Conservation (phyloP, 2,888 invertebrate species). For the Diaperis boleti region DNA sequence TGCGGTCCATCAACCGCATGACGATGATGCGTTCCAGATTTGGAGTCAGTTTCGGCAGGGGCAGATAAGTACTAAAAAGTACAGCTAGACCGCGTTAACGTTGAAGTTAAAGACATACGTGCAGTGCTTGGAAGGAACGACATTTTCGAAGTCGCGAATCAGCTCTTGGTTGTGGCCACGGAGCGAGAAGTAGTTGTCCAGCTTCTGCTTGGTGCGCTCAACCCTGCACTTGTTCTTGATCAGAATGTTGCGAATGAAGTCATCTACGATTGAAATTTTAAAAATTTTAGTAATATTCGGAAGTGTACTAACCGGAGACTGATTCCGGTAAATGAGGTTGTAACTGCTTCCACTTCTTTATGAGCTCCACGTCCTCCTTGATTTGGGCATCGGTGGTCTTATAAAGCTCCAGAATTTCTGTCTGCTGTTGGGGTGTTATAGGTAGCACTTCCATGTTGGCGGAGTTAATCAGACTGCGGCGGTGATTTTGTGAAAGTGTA, state of each 20-base stretch:
- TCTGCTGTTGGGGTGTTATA: no score
- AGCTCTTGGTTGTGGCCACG: slow-evolving; percentile 7
- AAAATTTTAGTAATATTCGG: no score
- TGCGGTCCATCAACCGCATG: no score
- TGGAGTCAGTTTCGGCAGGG: no score
- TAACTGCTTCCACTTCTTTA: not conserved
- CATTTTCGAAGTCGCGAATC: not conserved
- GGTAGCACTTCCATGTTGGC: no score
- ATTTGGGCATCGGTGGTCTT: slow-evolving; percentile 1
- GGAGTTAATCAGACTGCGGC: no score
- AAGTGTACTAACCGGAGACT: not conserved
- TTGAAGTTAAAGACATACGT: no score
- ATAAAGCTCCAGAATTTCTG: not conserved
- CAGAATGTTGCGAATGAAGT: slow-evolving; percentile 8
- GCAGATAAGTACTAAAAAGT: no score
- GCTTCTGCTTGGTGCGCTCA: slow-evolving; percentile 6
- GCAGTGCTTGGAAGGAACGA: slow-evolving; percentile 10
- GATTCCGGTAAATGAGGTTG: not conserved
- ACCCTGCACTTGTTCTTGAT: slow-evolving; percentile 12
- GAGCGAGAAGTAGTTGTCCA: slow-evolving; percentile 6
- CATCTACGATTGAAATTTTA: slow-evolving; percentile 11
- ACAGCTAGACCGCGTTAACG: no score
- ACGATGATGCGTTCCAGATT: no score
- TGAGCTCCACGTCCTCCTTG: not conserved
- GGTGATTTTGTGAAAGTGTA: no score